Percentiles rank a stretch among this genome's conserved stretches.
Evolutionary conservation across 2,797 vertebrate species (phyloP).

Genomic region (Anisognathus igniventris): DNA sequence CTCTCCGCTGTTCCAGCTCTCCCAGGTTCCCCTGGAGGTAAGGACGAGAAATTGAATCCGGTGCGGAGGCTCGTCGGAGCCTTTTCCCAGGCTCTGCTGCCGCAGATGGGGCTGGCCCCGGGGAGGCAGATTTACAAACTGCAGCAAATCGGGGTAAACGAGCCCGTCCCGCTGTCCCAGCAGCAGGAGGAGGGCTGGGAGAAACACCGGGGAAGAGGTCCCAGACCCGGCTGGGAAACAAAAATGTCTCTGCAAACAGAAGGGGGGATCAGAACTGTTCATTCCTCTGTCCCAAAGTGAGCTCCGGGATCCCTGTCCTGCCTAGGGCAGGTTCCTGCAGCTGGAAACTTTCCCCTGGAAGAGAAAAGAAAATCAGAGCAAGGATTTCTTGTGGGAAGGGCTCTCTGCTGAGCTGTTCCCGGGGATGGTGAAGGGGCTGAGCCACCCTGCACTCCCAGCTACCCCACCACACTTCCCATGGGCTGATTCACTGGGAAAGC

Average conservation of each 20-base stretch:
- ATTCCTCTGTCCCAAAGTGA: background rate
- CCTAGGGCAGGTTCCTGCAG: background rate
- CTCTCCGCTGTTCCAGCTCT: background rate
- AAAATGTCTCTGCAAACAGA: background rate
- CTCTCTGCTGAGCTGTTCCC: background rate
- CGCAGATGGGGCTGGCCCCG: conserved; percentile 27
- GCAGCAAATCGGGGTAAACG: conserved; percentile 8
- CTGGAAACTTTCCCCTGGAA: background rate
- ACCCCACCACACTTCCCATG: fast-evolving
- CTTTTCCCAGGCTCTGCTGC: conserved; percentile 1
- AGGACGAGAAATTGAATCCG: background rate
- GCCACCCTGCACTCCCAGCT: background rate
- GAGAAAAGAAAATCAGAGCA: background rate
- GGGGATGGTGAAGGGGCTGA: background rate
- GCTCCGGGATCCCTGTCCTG: fast-evolving
- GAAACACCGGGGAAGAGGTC: background rate
- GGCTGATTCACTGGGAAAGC: background rate
- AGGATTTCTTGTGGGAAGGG: background rate
- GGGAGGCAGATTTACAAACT: conserved; percentile 46
- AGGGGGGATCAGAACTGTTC: background rate
- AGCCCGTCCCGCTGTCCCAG: background rate
- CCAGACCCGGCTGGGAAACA: background rate
- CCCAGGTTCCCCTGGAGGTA: conserved; percentile 2
- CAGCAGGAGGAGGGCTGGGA: background rate
- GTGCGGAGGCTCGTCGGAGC: background rate